phyloP scores from a whole-genome alignment of 2,888 invertebrate species.

The Brachyopa scutellaris region DNA sequence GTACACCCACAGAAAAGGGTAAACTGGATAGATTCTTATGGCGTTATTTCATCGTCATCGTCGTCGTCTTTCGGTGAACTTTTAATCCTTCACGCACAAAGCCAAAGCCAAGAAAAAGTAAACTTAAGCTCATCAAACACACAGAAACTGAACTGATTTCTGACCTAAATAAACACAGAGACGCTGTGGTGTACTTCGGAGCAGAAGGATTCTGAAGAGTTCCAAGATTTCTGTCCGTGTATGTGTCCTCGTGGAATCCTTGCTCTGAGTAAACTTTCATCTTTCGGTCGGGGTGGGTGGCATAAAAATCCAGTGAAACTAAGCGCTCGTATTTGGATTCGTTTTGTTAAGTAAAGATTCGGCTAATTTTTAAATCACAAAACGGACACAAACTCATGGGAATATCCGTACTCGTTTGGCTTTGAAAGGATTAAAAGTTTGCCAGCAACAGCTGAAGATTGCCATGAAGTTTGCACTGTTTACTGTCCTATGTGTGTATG shows the following conservation, averaged over 20 bases:
- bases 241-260: background rate
- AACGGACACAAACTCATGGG: conserved; percentile 31
- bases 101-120: conserved; percentile 29
- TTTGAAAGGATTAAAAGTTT: conserved; percentile 59
- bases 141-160: conserved; percentile 59
- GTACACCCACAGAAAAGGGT: conserved; percentile 24
- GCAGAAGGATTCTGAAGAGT: background rate
- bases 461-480: conserved; percentile 1
- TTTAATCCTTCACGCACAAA: conserved; percentile 66
- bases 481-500: too few species aligned
- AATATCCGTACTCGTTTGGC: conserved; percentile 32
- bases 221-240: conserved; percentile 1
- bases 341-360: conserved; percentile 51
- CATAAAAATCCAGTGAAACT: conserved; percentile 7
- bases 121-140: conserved; percentile 41
- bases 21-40: conserved; percentile 14
- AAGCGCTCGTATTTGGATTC: conserved; percentile 21
- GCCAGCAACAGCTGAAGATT: conserved; percentile 52
- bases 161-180: conserved; percentile 62
- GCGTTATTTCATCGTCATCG: conserved; percentile 21
- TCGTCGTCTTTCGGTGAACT: conserved; percentile 35
- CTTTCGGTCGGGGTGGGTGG: background rate
- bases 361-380: conserved; percentile 56
- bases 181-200: background rate
- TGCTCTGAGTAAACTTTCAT: conserved; percentile 6